phyloP scores from a whole-genome alignment of 2,797 vertebrate genomes.

The Selene dorsalis region DNA sequence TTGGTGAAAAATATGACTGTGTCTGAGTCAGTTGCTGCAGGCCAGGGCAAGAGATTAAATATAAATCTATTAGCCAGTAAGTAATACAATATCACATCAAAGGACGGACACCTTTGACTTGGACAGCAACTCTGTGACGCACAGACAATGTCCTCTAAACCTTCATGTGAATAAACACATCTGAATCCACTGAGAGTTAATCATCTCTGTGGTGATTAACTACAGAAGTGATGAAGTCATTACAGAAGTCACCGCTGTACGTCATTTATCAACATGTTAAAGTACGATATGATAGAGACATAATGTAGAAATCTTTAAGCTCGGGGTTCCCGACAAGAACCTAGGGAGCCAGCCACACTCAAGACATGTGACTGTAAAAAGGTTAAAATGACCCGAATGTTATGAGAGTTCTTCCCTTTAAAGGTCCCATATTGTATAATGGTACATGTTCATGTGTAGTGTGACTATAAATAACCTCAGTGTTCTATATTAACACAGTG shows the following conservation, averaged over 20 bases:
- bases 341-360: background rate
- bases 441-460: no score
- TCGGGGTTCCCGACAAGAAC: background rate
- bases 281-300: background rate
- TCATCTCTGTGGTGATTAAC: slow-evolving; percentile 5
- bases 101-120: slow-evolving; percentile 17
- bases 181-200: background rate
- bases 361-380: background rate
- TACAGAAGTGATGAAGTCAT: background rate
- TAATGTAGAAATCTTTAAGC: background rate
- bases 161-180: background rate
- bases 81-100: slow-evolving; percentile 44
- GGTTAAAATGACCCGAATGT: background rate
- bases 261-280: background rate
- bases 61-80: slow-evolving; percentile 49
- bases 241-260: background rate
- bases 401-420: background rate
- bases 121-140: slow-evolving; percentile 36
- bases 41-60: slow-evolving; percentile 52
- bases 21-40: slow-evolving; percentile 60
- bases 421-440: no score
- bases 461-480: no score
- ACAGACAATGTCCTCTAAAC: slow-evolving; percentile 1
- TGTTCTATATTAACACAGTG: no score
- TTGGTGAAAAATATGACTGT: slow-evolving; percentile 60